Evolutionary conservation across 2,113 vertebrate genomes (phyloP).

Genomic region (Dicentrarchus labrax): DNA sequence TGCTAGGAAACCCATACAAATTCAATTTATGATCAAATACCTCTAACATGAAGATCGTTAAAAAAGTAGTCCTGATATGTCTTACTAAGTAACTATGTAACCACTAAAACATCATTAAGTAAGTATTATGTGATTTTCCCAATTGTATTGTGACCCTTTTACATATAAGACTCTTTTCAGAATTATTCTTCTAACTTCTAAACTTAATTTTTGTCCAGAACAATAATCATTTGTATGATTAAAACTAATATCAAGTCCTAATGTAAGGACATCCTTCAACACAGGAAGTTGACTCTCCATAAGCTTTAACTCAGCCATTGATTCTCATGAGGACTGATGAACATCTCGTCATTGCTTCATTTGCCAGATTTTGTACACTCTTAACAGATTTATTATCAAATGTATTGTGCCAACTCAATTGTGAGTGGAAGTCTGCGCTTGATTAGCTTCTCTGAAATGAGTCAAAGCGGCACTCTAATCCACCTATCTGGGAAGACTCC

Average conservation of each 20-base stretch:
- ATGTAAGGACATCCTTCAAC: background rate
- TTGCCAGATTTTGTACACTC: constrained; percentile 26
- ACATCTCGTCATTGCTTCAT: constrained; percentile 33
- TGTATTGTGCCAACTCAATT: constrained; percentile 16
- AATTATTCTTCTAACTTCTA: too few species aligned
- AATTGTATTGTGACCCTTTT: too few species aligned
- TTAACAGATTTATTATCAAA: constrained; percentile 38
- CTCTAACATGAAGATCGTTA: too few species aligned
- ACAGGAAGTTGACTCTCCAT: background rate
- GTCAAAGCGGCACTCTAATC: constrained; percentile 45
- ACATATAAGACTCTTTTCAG: too few species aligned
- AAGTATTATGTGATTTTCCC: too few species aligned
- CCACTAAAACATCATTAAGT: too few species aligned
- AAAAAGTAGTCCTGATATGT: too few species aligned
- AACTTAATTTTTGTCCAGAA: too few species aligned
- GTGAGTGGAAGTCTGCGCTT: constrained; percentile 21
- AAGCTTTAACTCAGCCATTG: background rate
- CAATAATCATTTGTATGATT: too few species aligned
- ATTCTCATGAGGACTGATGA: constrained; percentile 21
- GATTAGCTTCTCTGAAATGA: constrained; percentile 61
- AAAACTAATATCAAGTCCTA: background rate
- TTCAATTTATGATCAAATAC: too few species aligned
- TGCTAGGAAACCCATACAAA: too few species aligned
- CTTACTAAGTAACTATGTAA: too few species aligned
- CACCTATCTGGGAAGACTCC: constrained; percentile 44